Percentiles rank a stretch among this genome's conserved stretches.
Evolutionary conservation across 2,113 vertebrate species (phyloP).

Genomic region (Panthera tigris): DNA sequence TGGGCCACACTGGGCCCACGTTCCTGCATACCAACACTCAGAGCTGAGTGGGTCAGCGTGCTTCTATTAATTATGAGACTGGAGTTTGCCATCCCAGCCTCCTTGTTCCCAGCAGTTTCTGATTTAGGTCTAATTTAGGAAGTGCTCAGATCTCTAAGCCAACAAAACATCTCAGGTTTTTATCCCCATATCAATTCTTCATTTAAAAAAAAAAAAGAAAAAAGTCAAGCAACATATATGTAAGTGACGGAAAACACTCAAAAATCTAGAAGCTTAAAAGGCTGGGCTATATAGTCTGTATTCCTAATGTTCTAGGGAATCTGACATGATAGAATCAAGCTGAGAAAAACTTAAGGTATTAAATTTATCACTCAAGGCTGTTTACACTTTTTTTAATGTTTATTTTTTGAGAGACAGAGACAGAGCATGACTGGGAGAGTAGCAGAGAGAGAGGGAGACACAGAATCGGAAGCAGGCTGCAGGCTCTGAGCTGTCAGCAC

Average conservation of each 20-base stretch:
- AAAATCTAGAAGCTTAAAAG: not conserved
- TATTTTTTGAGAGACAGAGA: too few relatives aligned
- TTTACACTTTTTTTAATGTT: not conserved
- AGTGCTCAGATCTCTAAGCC: not conserved
- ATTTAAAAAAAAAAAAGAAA: not conserved
- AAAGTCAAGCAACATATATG: not conserved
- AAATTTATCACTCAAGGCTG: not conserved
- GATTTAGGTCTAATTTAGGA: not conserved
- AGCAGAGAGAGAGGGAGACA: too few relatives aligned
- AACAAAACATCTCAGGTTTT: not conserved
- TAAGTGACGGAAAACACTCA: not conserved
- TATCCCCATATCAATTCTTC: not conserved
- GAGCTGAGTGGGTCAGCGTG: rapidly evolving
- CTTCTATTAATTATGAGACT: not conserved
- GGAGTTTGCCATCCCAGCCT: not conserved
- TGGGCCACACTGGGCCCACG: not conserved
- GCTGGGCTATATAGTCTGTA: not conserved
- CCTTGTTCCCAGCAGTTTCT: not conserved
- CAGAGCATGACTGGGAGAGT: too few relatives aligned
- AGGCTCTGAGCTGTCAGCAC: too few relatives aligned
- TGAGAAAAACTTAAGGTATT: not conserved
- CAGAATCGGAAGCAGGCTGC: too few relatives aligned
- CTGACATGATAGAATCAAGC: not conserved
- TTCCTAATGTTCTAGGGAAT: not conserved
- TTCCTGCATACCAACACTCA: not conserved